Percentiles rank a stretch among this genome's conserved stretches.
phyloP scores from a whole-genome alignment of 2,888 invertebrate species.

The Diachrysia chrysitis region DNA sequence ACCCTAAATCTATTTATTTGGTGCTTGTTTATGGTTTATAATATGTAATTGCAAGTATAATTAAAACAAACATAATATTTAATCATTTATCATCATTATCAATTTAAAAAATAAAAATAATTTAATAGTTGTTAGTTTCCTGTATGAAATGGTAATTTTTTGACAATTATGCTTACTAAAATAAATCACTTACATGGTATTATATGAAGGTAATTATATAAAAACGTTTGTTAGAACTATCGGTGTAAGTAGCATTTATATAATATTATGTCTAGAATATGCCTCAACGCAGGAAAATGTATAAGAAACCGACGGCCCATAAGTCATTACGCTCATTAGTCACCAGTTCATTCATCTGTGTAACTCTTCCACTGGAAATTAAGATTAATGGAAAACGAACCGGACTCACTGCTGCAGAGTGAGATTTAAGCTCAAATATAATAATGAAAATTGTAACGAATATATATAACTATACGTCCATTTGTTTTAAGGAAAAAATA shows the following conservation, averaged over 20 bases:
- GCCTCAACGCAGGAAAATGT: neutral
- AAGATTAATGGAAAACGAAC: neutral
- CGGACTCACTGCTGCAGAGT: neutral
- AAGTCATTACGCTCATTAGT: neutral
- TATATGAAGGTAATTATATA: neutral
- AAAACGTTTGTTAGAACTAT: neutral
- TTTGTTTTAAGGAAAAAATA: no score
- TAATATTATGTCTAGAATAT: neutral
- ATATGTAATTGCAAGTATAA: no score
- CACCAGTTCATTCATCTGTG: slow-evolving; percentile 4
- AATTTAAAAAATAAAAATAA: no score
- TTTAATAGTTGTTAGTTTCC: no score
- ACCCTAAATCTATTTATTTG: no score
- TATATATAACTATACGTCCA: no score
- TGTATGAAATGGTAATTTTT: no score
- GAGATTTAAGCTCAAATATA: neutral
- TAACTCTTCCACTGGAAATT: neutral
- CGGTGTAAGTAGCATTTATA: neutral
- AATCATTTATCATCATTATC: no score
- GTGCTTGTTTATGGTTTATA: no score
- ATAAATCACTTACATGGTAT: neutral
- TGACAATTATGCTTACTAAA: neutral
- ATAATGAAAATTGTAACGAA: neutral
- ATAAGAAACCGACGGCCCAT: neutral
- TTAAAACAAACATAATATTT: no score